These are phyloP conservation scores for Platyura marginata DNA, from an alignment of 1,140 invertebrate species.

Conservation along the genomic window DNA sequence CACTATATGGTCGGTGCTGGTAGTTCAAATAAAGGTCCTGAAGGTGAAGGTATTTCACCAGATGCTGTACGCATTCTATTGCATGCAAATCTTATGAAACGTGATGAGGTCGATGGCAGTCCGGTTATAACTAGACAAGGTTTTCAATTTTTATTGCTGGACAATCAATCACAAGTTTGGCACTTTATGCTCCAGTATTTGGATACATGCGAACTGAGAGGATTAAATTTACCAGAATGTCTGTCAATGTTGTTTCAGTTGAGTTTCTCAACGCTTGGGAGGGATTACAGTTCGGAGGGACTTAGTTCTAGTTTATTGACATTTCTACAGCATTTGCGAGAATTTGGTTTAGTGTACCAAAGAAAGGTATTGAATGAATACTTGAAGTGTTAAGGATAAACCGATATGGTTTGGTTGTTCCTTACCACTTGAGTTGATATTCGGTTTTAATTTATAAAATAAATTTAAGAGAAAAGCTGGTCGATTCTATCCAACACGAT, in stretches of 20 bases:
- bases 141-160: constrained; percentile 89
- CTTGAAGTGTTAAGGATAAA: constrained; percentile 2
- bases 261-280: constrained; percentile 84
- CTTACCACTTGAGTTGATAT: too few relatives aligned
- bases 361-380: constrained; percentile 74
- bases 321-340: constrained; percentile 88
- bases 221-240: constrained; percentile 75
- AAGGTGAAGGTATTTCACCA: constrained; percentile 73
- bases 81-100: constrained; percentile 83
- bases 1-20: constrained; percentile 93
- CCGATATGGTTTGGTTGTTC: background rate
- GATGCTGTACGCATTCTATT: constrained; percentile 84
- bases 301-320: constrained; percentile 73
- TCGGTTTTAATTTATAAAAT: too few relatives aligned
- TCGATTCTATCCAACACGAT: constrained; percentile 84
- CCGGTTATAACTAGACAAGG: constrained; percentile 80
- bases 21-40: constrained; percentile 23
- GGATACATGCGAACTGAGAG: constrained; percentile 72
- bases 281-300: constrained; percentile 91
- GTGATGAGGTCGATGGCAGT: constrained; percentile 62
- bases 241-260: constrained; percentile 89
- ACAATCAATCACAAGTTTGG: constrained; percentile 67
- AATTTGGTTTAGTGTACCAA: constrained; percentile 95
- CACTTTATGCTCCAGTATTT: constrained; percentile 92
- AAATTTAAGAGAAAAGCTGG: constrained; percentile 60